These are phyloP conservation scores for Pammene aurita DNA, from an alignment of 2,888 invertebrate genomes.

Conservation along the genomic window DNA sequence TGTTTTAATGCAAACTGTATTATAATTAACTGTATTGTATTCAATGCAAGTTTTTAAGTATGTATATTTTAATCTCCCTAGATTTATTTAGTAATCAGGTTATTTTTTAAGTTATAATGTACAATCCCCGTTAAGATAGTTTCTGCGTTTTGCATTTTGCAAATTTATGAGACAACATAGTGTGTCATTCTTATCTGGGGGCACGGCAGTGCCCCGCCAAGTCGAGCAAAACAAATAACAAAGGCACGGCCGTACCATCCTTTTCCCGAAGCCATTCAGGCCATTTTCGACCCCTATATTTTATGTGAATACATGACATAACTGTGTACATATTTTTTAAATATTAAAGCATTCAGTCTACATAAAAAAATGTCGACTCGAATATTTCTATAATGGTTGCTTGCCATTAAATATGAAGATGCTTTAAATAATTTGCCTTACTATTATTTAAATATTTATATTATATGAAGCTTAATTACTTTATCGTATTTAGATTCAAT, in stretches of 20 bases:
- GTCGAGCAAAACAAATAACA: too few species aligned
- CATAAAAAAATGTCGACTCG: slow-evolving; percentile 59
- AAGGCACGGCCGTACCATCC: too few species aligned
- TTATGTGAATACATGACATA: slow-evolving; percentile 56
- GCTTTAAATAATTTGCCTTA: slow-evolving; percentile 49
- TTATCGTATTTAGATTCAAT: slow-evolving; percentile 28
- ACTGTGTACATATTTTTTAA: slow-evolving; percentile 51
- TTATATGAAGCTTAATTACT: slow-evolving; percentile 2
- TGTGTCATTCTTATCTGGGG: slow-evolving; percentile 40
- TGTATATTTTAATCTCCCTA: slow-evolving; percentile 23
- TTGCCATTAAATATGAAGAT: slow-evolving; percentile 63
- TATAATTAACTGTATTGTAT: slow-evolving; percentile 1
- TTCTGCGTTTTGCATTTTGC: slow-evolving; percentile 19
- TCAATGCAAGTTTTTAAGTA: slow-evolving; percentile 9
- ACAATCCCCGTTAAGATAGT: slow-evolving; percentile 4
- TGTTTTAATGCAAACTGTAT: slow-evolving; percentile 15
- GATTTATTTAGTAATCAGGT: slow-evolving; percentile 9
- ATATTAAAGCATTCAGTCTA: slow-evolving; percentile 27
- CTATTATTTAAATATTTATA: slow-evolving; percentile 23
- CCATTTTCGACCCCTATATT: too few species aligned
- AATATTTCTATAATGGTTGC: slow-evolving; percentile 61
- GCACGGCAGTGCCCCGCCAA: too few species aligned
- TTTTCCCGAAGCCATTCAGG: too few species aligned
- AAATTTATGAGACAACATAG: slow-evolving; percentile 14
- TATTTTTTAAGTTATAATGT: slow-evolving; percentile 19